These are phyloP conservation scores for Wasmannia auropunctata DNA, from an alignment of 1,140 invertebrate genomes.

Conservation along the genomic window DNA sequence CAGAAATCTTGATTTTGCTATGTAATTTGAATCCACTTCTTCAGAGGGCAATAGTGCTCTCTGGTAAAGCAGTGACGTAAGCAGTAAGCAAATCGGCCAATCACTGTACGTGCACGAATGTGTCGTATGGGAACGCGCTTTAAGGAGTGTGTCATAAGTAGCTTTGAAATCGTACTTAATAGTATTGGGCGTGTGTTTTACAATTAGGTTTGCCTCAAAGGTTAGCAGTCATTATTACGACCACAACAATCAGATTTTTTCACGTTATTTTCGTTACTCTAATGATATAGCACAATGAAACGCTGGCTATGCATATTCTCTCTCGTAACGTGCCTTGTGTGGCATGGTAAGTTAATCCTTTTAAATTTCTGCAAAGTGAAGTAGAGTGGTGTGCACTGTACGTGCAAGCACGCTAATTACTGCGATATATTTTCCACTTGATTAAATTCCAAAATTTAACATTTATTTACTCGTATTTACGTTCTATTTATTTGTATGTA, in stretches of 20 bases:
- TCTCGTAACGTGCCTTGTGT: constrained; percentile 9
- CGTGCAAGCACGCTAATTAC: not conserved
- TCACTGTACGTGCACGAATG: too few relatives aligned
- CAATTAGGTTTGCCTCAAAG: constrained; percentile 9
- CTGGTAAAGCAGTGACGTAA: too few relatives aligned
- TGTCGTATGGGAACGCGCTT: not conserved
- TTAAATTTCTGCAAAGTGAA: not conserved
- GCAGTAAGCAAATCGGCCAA: too few relatives aligned
- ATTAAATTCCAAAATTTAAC: not conserved
- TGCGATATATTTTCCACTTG: too few relatives aligned
- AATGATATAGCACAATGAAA: constrained; percentile 52
- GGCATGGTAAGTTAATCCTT: constrained; percentile 56
- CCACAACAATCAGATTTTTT: not conserved
- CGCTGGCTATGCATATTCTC: not conserved
- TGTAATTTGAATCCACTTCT: too few relatives aligned
- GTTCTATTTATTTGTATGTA: not conserved
- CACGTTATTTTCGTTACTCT: not conserved
- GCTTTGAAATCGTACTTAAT: not conserved
- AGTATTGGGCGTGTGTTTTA: constrained; percentile 38
- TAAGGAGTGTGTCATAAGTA: not conserved
- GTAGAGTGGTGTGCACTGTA: not conserved
- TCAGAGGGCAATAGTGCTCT: too few relatives aligned
- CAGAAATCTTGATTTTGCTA: too few relatives aligned
- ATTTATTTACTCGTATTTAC: not conserved
- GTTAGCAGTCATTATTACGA: not conserved